phyloP scores from a whole-genome alignment of 1,140 invertebrate species.

The Caenorhabditis tropicalis region DNA sequence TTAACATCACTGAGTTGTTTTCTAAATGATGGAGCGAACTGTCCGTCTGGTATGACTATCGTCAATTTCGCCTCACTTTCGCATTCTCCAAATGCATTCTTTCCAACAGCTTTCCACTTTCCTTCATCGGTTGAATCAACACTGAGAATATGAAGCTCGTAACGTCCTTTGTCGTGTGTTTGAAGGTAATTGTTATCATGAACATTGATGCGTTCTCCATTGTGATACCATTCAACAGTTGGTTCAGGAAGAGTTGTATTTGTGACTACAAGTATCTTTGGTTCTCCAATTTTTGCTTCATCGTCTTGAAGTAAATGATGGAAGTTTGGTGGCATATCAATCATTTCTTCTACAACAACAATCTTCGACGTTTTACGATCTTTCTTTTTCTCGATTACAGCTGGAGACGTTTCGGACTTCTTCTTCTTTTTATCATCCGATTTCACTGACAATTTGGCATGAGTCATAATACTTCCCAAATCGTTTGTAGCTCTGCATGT shows the following conservation, averaged over 20 bases:
- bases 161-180: conserved; percentile 61
- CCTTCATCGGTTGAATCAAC: conserved; percentile 56
- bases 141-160: conserved; percentile 62
- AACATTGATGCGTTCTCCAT: conserved; percentile 49
- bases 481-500: conserved; percentile 57
- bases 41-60: conserved; percentile 48
- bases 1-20: conserved; percentile 51
- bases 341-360: conserved; percentile 5
- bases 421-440: conserved; percentile 46
- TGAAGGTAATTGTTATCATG: conserved; percentile 55
- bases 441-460: conserved; percentile 57
- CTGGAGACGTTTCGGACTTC: conserved; percentile 47
- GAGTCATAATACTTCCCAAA: conserved; percentile 57
- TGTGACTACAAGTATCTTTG: conserved; percentile 57
- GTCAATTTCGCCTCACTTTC: conserved; percentile 58
- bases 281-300: conserved; percentile 53
- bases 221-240: conserved; percentile 57
- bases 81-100: conserved; percentile 61
- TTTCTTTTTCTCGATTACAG: conserved; percentile 49
- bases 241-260: conserved; percentile 62
- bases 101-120: conserved; percentile 63
- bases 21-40: conserved; percentile 52
- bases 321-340: conserved; percentile 56
- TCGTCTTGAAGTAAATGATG: conserved; percentile 56
- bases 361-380: conserved; percentile 32